Conservation (phyloP, 2,888 invertebrate genomes). For the Chymomyza fuscimana region DNA sequence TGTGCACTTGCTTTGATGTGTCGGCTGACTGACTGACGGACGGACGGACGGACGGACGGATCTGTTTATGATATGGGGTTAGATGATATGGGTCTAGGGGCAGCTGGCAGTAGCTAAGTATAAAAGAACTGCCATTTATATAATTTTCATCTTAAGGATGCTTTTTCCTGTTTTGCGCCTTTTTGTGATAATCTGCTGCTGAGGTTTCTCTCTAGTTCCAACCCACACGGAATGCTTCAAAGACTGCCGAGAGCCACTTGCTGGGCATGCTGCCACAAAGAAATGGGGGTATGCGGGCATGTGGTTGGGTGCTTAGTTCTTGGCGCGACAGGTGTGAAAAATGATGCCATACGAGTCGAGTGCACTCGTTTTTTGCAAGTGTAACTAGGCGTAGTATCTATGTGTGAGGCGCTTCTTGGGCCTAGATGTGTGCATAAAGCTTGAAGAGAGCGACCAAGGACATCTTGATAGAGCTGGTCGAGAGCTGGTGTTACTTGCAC, state of each 20-base stretch:
- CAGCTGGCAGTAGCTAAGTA: not conserved
- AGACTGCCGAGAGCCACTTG: constrained; percentile 2
- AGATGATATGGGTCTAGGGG: not conserved
- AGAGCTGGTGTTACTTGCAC: too few relatives aligned
- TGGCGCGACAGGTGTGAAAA: constrained; percentile 47
- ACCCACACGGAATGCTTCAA: constrained; percentile 27
- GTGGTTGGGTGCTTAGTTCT: not conserved
- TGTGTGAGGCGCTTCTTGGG: not conserved
- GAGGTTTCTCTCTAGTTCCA: constrained; percentile 30
- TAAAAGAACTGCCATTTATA: constrained; percentile 2
- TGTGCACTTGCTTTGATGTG: constrained; percentile 71
- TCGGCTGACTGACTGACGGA: constrained; percentile 17
- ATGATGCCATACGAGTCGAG: constrained; percentile 36
- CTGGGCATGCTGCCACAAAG: constrained; percentile 8
- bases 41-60: not conserved
- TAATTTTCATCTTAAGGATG: constrained; percentile 26
- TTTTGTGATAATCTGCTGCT: constrained; percentile 51
- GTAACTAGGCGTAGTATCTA: constrained; percentile 7
- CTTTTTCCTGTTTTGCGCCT: constrained; percentile 49
- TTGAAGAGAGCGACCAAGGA: not conserved
- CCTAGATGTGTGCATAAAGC: not conserved
- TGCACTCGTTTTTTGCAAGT: not conserved
- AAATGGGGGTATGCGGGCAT: not conserved
- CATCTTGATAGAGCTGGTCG: too few relatives aligned
- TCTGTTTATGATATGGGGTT: not conserved